Percentiles rank a stretch among this genome's conserved stretches.
Conservation (phyloP, 2,113 vertebrate species). For the Otolemur garnettii region DNA sequence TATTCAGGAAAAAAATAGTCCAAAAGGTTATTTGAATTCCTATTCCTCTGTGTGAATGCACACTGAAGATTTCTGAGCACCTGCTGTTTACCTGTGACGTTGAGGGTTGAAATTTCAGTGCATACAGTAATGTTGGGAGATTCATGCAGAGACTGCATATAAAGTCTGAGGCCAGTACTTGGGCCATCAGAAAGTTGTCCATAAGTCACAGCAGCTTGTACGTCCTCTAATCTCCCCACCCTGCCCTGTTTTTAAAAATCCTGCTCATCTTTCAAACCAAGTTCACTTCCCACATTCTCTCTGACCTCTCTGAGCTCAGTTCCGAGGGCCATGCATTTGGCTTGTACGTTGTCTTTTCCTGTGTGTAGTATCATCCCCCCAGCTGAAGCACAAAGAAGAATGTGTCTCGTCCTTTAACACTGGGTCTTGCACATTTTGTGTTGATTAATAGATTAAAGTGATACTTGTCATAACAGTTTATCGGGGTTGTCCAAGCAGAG, state of each 20-base stretch:
- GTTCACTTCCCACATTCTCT: constrained; percentile 28
- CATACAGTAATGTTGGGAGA: background rate
- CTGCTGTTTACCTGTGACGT: background rate
- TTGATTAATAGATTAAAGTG: constrained; percentile 81
- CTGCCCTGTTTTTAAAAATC: background rate
- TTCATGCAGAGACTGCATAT: background rate
- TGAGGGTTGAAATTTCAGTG: background rate
- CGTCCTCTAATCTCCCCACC: background rate
- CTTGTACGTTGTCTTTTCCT: background rate
- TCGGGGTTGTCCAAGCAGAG: constrained; percentile 71
- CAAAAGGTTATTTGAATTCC: background rate
- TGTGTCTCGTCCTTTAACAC: constrained; percentile 59
- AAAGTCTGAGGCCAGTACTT: background rate
- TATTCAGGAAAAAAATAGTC: background rate
- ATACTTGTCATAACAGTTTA: constrained; percentile 82
- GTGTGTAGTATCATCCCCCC: background rate
- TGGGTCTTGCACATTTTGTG: constrained; percentile 59
- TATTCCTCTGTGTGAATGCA: background rate
- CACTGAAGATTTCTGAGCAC: background rate
- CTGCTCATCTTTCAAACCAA: background rate
- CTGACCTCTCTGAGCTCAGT: background rate
- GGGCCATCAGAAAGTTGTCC: background rate
- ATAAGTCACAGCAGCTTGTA: background rate
- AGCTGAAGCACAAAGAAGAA: constrained; percentile 28
- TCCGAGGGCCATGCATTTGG: background rate